Conservation (phyloP, 2,888 invertebrate species). For the Stramonita haemastoma region DNA sequence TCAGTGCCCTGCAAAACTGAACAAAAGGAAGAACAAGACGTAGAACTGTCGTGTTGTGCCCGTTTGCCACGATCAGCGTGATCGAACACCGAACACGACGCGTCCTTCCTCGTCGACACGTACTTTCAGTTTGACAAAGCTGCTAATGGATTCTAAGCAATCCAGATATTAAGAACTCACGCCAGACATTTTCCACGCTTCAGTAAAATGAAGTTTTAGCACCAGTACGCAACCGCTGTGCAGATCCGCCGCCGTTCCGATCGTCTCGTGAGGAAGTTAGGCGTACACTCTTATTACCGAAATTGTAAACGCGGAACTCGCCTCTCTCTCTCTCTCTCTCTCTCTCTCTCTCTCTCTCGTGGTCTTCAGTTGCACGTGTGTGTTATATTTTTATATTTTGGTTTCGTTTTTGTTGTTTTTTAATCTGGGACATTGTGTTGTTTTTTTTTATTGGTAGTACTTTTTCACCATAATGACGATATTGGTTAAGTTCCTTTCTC, state of each 20-base stretch:
- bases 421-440: too few species aligned
- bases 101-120: constrained; percentile 17
- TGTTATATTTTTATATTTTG: too few species aligned
- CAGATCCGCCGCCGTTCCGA: constrained; percentile 13
- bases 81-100: constrained; percentile 34
- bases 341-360: too few species aligned
- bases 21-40: too few species aligned
- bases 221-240: constrained; percentile 23
- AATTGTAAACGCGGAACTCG: not conserved
- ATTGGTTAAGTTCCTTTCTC: too few species aligned
- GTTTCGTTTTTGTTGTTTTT: too few species aligned
- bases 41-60: constrained; percentile 7
- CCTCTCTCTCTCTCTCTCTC: too few species aligned
- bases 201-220: constrained; percentile 5
- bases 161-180: constrained; percentile 16
- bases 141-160: constrained; percentile 2
- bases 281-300: not conserved
- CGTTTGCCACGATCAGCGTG: constrained; percentile 21
- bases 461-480: too few species aligned
- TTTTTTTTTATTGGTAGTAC: too few species aligned
- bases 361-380: too few species aligned
- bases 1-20: too few species aligned
- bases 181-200: constrained; percentile 15
- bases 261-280: constrained; percentile 2
- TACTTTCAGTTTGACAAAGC: not conserved